Evolutionary conservation across 2,797 vertebrate genomes (phyloP).

Genomic region (Xiphophorus birchmanni): DNA sequence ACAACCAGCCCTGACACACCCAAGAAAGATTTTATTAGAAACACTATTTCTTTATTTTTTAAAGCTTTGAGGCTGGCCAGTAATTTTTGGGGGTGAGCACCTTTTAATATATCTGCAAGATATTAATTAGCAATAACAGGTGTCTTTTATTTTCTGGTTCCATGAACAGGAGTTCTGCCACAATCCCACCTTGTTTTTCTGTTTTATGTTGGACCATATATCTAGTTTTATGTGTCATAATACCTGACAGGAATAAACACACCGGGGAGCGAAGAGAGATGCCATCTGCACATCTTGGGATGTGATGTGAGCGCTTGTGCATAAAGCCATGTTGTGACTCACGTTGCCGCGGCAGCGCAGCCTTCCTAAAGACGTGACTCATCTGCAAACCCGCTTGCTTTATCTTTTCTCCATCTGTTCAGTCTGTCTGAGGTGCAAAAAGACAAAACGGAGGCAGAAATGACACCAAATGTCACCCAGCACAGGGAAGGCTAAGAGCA

Average conservation of each 20-base stretch:
- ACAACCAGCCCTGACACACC: neutral
- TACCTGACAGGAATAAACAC: constrained; percentile 47
- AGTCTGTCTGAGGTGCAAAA: constrained; percentile 54
- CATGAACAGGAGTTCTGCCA: neutral
- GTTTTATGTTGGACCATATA: neutral
- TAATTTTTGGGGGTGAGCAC: neutral
- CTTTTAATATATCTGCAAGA: neutral
- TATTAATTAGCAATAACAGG: neutral
- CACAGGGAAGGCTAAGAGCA: neutral
- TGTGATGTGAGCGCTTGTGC: constrained; percentile 52
- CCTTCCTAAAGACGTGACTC: constrained; percentile 70
- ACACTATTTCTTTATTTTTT: neutral
- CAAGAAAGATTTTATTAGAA: neutral
- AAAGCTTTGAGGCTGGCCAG: neutral
- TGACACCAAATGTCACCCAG: constrained; percentile 16
- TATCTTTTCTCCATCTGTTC: constrained; percentile 51
- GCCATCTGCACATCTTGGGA: constrained; percentile 70
- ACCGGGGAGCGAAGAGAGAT: constrained; percentile 39
- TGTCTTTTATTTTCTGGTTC: neutral
- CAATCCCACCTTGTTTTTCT: neutral
- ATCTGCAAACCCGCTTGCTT: constrained; percentile 54
- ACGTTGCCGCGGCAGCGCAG: constrained; percentile 62
- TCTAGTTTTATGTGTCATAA: constrained; percentile 16
- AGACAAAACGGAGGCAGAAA: constrained; percentile 41
- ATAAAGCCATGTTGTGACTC: constrained; percentile 66